A percentile compares a stretch with the other conserved stretches of the same genome.
Conservation (phyloP, 2,888 invertebrate species). For the Sinohyriopsis cumingii region DNA sequence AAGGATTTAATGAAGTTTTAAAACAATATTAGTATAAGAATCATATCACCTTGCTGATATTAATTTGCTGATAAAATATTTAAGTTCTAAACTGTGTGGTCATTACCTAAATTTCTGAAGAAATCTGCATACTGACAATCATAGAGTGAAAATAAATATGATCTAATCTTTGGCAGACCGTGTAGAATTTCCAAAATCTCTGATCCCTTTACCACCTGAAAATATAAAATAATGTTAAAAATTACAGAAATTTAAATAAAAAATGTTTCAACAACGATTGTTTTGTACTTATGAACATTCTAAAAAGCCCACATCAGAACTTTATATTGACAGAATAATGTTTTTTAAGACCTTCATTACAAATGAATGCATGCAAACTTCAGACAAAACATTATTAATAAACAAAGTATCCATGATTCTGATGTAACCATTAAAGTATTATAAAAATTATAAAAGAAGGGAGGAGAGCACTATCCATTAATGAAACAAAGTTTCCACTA, state of each 20-base stretch:
- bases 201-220: constrained; percentile 81
- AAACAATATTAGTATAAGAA: no score
- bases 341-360: no score
- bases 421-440: no score
- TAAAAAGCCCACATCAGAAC: neutral
- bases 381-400: no score
- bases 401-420: no score
- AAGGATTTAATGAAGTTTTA: no score
- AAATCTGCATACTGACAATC: constrained; percentile 96
- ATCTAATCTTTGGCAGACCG: constrained; percentile 79
- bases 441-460: no score
- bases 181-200: constrained; percentile 89
- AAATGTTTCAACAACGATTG: neutral
- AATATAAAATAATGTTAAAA: constrained; percentile 1
- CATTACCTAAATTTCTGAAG: constrained; percentile 81
- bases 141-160: constrained; percentile 87
- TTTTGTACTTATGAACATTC: neutral
- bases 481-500: no score
- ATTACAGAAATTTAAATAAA: neutral
- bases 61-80: no score
- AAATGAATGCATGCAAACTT: no score
- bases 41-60: neutral
- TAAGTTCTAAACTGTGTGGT: neutral
- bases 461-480: no score
- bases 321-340: no score